These are phyloP conservation scores for Drosophila neonasuta DNA, from an alignment of 2,888 invertebrate genomes.

Conservation along the genomic window DNA sequence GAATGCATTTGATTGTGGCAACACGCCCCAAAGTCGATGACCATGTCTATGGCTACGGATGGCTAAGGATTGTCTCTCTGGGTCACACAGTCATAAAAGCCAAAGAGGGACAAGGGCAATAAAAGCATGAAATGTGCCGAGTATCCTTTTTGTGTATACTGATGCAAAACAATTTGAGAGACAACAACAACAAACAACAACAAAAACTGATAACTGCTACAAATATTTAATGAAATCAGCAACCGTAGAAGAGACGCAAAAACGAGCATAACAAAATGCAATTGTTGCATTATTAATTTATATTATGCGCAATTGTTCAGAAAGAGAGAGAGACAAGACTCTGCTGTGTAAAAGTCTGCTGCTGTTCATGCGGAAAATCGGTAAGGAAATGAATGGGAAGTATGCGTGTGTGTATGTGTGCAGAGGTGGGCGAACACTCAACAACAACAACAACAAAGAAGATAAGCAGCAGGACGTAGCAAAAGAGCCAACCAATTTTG, in stretches of 20 bases:
- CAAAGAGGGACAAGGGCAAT: constrained; percentile 45
- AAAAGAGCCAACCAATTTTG: constrained; percentile 51
- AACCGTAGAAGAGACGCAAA: constrained; percentile 22
- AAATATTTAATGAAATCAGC: constrained; percentile 78
- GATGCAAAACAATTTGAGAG: constrained; percentile 53
- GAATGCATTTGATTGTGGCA: constrained; percentile 52
- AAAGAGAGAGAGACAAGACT: background rate
- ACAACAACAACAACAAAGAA: constrained; percentile 4
- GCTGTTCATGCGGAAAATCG: constrained; percentile 68
- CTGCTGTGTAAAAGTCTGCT: constrained; percentile 1
- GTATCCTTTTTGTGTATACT: constrained; percentile 6
- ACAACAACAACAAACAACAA: background rate
- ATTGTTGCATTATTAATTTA: constrained; percentile 78
- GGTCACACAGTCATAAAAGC: constrained; percentile 56
- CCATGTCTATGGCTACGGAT: constrained; percentile 25
- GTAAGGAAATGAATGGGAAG: constrained; percentile 51
- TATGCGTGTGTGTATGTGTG: constrained; percentile 21
- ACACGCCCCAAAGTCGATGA: constrained; percentile 4
- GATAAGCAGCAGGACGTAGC: background rate
- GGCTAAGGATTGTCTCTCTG: constrained; percentile 20
- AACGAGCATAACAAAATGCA: constrained; percentile 64
- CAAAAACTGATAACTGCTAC: constrained; percentile 56
- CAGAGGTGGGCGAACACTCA: constrained; percentile 45
- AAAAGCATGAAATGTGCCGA: constrained; percentile 58
- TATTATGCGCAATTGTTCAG: constrained; percentile 73